phyloP scores from a whole-genome alignment of 2,113 vertebrate genomes.

The Oreochromis spilurus region DNA sequence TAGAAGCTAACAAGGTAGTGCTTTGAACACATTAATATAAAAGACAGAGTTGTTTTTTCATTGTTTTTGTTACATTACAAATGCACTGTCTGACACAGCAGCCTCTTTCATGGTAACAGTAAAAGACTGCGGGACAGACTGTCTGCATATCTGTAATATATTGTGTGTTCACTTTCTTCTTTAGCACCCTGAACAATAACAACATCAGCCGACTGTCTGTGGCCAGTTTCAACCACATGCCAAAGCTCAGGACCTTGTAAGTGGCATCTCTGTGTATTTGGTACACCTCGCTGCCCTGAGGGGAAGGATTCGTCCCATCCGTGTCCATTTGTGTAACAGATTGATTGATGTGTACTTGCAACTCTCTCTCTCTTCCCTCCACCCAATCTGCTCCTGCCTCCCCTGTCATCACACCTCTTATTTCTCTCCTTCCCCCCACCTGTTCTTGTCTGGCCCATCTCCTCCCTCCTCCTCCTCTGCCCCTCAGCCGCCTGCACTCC shows the following conservation, averaged over 20 bases:
- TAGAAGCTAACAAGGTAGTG: neutral
- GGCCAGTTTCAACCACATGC: constrained; percentile 99
- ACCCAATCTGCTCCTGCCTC: neutral
- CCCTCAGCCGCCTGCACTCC: constrained; percentile 89
- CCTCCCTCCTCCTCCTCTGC: neutral
- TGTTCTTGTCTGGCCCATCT: neutral
- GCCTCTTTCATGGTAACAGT: neutral
- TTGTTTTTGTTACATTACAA: neutral
- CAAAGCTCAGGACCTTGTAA: constrained; percentile 98
- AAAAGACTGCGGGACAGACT: neutral
- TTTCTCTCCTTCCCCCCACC: constrained; percentile 3
- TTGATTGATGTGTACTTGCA: constrained; percentile 17
- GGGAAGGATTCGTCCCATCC: neutral
- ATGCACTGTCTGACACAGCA: neutral
- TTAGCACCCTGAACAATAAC: constrained; percentile 98
- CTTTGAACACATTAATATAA: neutral
- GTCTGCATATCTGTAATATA: neutral
- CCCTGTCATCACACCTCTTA: constrained; percentile 45
- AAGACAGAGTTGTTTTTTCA: neutral
- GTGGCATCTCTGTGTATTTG: constrained; percentile 52
- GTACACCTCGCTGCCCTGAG: neutral
- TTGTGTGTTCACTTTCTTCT: neutral
- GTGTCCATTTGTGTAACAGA: neutral
- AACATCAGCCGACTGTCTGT: constrained; percentile 95
- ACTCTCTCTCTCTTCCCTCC: neutral